These are phyloP conservation scores for Xestia xanthographa DNA, from an alignment of 2,888 invertebrate genomes.

Conservation along the genomic window DNA sequence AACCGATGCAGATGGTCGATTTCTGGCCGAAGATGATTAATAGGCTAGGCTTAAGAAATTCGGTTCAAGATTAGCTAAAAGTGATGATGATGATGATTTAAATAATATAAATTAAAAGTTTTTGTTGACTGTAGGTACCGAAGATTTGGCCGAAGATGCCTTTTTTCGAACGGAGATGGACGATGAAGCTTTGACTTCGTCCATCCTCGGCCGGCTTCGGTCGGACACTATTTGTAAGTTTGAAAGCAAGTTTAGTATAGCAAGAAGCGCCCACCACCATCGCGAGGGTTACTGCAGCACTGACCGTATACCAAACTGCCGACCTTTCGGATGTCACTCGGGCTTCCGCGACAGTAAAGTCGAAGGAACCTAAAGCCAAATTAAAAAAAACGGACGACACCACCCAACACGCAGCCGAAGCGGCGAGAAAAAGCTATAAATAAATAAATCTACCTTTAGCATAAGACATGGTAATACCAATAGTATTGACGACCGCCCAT, in stretches of 20 bases:
- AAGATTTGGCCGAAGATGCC: not conserved
- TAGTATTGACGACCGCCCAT: conserved; percentile 96
- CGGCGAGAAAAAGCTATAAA: conserved; percentile 31
- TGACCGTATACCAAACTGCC: conserved; percentile 8
- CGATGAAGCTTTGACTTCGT: too few relatives aligned
- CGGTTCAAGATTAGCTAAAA: not conserved
- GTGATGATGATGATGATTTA: too few relatives aligned
- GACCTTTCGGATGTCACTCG: conserved; percentile 1
- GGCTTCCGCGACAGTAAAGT: not conserved
- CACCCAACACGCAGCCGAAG: conserved; percentile 38
- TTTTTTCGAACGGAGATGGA: too few relatives aligned
- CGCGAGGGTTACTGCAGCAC: not conserved
- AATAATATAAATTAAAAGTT: not conserved
- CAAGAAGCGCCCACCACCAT: not conserved
- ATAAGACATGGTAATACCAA: conserved; percentile 81
- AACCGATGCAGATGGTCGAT: not conserved
- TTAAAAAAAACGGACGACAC: conserved; percentile 38
- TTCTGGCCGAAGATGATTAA: not conserved
- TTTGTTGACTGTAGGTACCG: not conserved
- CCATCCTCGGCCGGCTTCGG: too few relatives aligned
- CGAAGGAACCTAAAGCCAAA: conserved; percentile 5
- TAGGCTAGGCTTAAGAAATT: not conserved
- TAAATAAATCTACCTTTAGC: conserved; percentile 60
- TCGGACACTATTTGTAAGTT: not conserved
- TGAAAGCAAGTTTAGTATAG: not conserved